These are phyloP conservation scores for Pseudococcus longispinus DNA, from an alignment of 2,888 invertebrate genomes.

Conservation along the genomic window DNA sequence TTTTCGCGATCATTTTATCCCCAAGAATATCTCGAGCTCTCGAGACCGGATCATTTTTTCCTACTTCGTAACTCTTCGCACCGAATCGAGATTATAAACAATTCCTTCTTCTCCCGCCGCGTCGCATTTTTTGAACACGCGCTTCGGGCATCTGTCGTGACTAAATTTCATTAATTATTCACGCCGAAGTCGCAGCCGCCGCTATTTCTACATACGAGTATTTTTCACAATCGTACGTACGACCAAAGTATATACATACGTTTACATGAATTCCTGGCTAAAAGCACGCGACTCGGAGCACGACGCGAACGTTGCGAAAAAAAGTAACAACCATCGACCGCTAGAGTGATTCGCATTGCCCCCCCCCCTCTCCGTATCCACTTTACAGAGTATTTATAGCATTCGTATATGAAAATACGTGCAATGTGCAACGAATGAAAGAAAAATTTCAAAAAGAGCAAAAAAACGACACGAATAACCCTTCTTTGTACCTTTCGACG, in stretches of 20 bases:
- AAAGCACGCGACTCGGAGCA: background rate
- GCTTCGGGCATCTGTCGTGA: background rate
- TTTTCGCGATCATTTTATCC: background rate
- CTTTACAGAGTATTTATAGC: too few relatives aligned
- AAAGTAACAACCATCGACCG: background rate
- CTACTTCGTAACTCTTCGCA: background rate
- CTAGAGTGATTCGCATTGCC: background rate
- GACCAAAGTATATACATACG: background rate
- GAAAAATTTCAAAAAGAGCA: background rate
- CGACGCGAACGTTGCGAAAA: background rate
- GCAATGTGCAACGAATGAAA: background rate
- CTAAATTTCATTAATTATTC: background rate
- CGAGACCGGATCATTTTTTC: background rate
- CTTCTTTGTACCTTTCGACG: background rate
- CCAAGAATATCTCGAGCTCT: background rate
- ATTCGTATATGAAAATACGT: background rate
- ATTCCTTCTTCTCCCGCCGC: background rate
- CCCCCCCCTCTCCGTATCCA: background rate
- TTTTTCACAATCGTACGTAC: background rate
- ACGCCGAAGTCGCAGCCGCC: background rate
- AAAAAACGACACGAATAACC: background rate
- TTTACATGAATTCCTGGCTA: background rate
- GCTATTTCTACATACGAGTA: background rate
- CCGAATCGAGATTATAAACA: background rate
- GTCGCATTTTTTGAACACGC: background rate